These are phyloP conservation scores for Tenodera sinensis DNA, from an alignment of 2,888 invertebrate genomes.

Conservation along the genomic window DNA sequence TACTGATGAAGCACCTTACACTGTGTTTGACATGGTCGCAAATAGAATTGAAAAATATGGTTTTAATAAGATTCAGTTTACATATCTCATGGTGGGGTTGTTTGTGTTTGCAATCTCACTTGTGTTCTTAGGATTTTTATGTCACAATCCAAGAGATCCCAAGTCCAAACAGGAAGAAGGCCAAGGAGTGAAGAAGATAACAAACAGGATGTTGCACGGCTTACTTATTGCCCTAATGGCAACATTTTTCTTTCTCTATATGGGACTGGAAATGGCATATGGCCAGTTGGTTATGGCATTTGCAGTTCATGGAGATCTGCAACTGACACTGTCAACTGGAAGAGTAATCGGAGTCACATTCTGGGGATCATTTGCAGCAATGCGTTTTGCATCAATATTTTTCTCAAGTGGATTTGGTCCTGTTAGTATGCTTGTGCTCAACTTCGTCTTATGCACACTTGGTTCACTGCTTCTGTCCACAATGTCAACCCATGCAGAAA, in stretches of 20 bases:
- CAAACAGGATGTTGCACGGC: conserved; percentile 34
- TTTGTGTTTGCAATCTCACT: conserved; percentile 41
- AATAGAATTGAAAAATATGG: conserved; percentile 35
- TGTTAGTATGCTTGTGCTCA: conserved; percentile 42
- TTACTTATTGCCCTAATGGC: conserved; percentile 41
- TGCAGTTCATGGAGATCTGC: conserved; percentile 39
- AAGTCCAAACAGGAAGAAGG: conserved; percentile 35
- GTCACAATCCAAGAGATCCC: conserved; percentile 38
- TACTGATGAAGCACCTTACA: conserved; percentile 29
- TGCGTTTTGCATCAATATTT: conserved; percentile 45
- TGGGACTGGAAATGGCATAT: conserved; percentile 46
- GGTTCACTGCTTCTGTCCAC: conserved; percentile 41
- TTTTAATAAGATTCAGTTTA: conserved; percentile 39
- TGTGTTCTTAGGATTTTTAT: conserved; percentile 41
- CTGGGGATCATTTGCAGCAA: conserved; percentile 46
- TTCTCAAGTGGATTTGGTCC: conserved; percentile 43
- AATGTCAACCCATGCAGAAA: conserved; percentile 36
- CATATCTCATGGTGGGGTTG: conserved; percentile 43
- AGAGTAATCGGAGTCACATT: conserved; percentile 44
- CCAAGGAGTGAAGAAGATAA: conserved; percentile 26
- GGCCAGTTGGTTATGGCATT: conserved; percentile 46
- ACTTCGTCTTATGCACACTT: conserved; percentile 39
- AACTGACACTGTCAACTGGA: conserved; percentile 41
- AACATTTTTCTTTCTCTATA: conserved; percentile 44
- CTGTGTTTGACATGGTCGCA: conserved; percentile 31